Evolutionary conservation across 2,113 vertebrate species (phyloP), one percentile per base, ranked within the genome.

Genomic region (Circaetus cinerascens): DNA sequence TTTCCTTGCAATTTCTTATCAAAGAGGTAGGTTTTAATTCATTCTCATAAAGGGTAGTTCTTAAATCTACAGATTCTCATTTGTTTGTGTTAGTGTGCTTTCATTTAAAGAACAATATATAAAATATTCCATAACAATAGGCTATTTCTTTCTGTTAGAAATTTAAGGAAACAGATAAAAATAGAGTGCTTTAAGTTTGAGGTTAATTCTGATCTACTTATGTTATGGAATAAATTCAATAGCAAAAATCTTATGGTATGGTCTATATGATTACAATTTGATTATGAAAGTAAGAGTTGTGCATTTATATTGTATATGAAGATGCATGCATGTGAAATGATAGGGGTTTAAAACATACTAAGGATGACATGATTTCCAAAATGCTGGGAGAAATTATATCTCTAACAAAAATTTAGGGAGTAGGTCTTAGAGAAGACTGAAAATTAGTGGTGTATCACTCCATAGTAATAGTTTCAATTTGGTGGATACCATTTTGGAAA

Each of bases 1-100:
- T 97, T 96, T 97, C 86, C 50, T 94, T 97, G 88, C 96, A 98
- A 50, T 97, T 97, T 91, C 97, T 97, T 74, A 34, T 96, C 83
- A 96, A 90, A 93, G 97, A 97, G 95, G 97, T 97, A 97, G 43
- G 93, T 51, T 79, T 91, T 93, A 72, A 79, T 38, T 55, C 6
- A 4, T 50, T 82, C 43, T 55, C 15, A 50, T 81, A 51, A 53
- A 45, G 13, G 4, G 5, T 45, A 56, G 16, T 46, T 48, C 27
- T 74, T 79, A 75, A 69, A 64, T 43, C 27, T 75, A 32, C 32
- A 32, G 40, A 43, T 75, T 71, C 50, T 84, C 48, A 45, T 60
- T 55, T 73, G 48, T 59, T 74, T 81, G 15, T 34, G 22, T 82
- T 51, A 46, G 22, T 36, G 30, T 68, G 45, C 18, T 80, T 80